Base-by-base conservation (phyloP, 2,797 vertebrate genomes). In the Chromis chromis region DNA sequence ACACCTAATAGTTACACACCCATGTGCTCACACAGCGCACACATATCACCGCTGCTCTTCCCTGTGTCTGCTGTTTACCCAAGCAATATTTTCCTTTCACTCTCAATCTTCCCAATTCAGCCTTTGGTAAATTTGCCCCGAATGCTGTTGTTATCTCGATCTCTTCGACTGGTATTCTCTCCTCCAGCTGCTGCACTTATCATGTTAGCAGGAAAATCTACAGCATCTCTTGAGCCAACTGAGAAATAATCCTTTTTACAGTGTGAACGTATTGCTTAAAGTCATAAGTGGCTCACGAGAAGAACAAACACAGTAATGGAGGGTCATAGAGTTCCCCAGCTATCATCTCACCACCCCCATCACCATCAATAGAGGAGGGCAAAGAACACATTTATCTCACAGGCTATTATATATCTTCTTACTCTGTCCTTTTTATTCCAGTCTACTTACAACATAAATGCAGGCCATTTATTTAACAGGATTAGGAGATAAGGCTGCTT, bases 381-480 rank as follows among this genome's bases (percentile, higher is more conserved):
- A 85, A 76, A 76, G 77, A 86, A 75, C 56, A 78, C 69, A 67
- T 90, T 91, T 84, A 89, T 88, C 87, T 84, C 60, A 57, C 39
- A 65, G 61, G 64, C 66, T 54, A 57, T 79, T 73, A 74, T 75
- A 87, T 68, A 80, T 87, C 76, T 77, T 82, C 66, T 67, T 40
- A 63, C 69, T 65, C 50, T 72, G 63, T 78, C 68, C 68, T 69
- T 76, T 87, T 83, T 81, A 81, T 82, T 86, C 74, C 70, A 74
- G 81, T 46, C 69, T 52, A 75, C 79, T 91, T 86, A 90, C 90
- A 93, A 83, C 86, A 76, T 88, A 89, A 92, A 93, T 83, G 77
- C 84, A 44, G 71, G 81, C 77, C 86, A 90, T 93, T 91, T 89
- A 91, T 93, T 88, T 85, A 90, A 91, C 82, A 77, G 87, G 89